These are phyloP conservation scores for Drosophila parthenogenetica DNA, from an alignment of 2,888 invertebrate species.

Conservation along the genomic window DNA sequence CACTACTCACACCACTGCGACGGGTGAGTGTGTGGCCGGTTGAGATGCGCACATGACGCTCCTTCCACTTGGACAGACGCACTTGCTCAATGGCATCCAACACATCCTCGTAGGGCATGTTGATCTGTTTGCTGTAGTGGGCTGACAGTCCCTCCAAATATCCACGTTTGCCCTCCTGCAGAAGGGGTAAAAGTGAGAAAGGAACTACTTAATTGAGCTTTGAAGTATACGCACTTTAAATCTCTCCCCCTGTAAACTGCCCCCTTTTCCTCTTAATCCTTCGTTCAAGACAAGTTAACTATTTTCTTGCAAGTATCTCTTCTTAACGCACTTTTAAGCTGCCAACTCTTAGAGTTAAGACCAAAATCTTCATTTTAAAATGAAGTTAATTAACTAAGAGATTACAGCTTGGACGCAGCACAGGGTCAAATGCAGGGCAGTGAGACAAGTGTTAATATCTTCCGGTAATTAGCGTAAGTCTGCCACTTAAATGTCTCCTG, in stretches of 20 bases:
- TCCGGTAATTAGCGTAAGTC: slow-evolving; percentile 79
- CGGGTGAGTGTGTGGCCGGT: slow-evolving; percentile 83
- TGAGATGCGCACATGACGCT: slow-evolving; percentile 85
- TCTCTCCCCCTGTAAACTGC: too few relatives aligned
- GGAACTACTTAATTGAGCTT: too few relatives aligned
- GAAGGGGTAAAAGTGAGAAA: background rate
- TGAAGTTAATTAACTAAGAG: background rate
- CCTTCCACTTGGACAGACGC: slow-evolving; percentile 87
- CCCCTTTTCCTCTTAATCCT: too few relatives aligned
- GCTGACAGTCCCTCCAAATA: slow-evolving; percentile 94
- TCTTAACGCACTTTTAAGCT: too few relatives aligned
- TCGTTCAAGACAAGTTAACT: too few relatives aligned
- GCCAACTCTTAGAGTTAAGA: background rate
- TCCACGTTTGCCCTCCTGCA: slow-evolving; percentile 93
- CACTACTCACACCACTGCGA: slow-evolving; percentile 60
- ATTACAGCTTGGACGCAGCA: slow-evolving; percentile 1
- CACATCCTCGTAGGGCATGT: slow-evolving; percentile 94
- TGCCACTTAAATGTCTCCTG: slow-evolving; percentile 68
- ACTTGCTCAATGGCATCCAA: slow-evolving; percentile 94
- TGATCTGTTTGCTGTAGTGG: slow-evolving; percentile 94
- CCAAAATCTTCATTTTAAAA: background rate
- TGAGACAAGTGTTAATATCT: slow-evolving; percentile 81
- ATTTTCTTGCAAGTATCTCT: too few relatives aligned
- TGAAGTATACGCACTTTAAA: too few relatives aligned
- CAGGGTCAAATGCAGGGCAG: slow-evolving; percentile 59